Percentiles rank a stretch among this genome's conserved stretches.
These are phyloP conservation scores for mouse (Mus musculus) DNA, from an alignment of 2,113 vertebrate species.

Conservation along the genomic window GRCm39 chr1:36386001-36386500, in stretches of 20 bases:
- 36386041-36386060: neutral
- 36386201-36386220: neutral
- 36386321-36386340: constrained; percentile 98
- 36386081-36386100: neutral
- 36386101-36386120: neutral
- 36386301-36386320: constrained; percentile 96
- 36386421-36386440: constrained; percentile 25
- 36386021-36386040: neutral
- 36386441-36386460: constrained; percentile 44
- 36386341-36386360: constrained; percentile 99
- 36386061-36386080: constrained; percentile 20
- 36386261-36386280: neutral
- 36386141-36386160: neutral
- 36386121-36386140: neutral
- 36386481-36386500: neutral
- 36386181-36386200: neutral
- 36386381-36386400: constrained; percentile 89
- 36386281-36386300: constrained; percentile 94
- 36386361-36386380: constrained; percentile 99
- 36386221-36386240: neutral
- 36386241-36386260: neutral
- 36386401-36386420: constrained; percentile 82
- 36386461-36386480: neutral
- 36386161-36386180: neutral
- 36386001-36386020: neutral